These are phyloP conservation scores for Taphrorychus bicolor DNA, from an alignment of 2,888 invertebrate species.

Conservation along the genomic window DNA sequence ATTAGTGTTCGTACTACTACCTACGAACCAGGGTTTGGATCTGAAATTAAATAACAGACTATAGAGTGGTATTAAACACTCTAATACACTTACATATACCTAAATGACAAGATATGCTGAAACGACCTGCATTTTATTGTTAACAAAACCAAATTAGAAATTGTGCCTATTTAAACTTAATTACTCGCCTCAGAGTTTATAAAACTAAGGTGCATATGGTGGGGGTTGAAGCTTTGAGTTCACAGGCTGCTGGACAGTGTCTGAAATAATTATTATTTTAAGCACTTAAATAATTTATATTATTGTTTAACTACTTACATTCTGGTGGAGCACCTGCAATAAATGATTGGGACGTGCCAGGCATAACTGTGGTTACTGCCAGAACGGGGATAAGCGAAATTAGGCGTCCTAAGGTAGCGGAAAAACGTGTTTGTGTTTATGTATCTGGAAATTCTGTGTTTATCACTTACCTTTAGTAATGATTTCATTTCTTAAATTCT, in stretches of 20 bases:
- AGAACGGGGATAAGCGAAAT: slow-evolving; percentile 41
- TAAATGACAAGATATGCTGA: too few species aligned
- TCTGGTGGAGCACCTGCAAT: slow-evolving; percentile 13
- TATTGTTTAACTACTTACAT: slow-evolving; percentile 16
- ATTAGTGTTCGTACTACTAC: too few species aligned
- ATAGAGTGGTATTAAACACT: too few species aligned
- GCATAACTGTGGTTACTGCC: slow-evolving; percentile 36
- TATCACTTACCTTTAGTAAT: slow-evolving; percentile 35
- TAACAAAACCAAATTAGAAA: too few species aligned
- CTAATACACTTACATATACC: too few species aligned
- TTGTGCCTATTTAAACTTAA: slow-evolving; percentile 16
- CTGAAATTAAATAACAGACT: too few species aligned
- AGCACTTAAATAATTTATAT: not conserved
- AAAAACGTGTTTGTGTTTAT: slow-evolving; percentile 1
- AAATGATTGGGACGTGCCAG: not conserved
- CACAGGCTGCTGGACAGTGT: not conserved
- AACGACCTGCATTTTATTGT: too few species aligned
- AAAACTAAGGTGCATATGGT: slow-evolving; percentile 30
- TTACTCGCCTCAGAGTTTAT: not conserved
- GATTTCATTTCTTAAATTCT: slow-evolving; percentile 31
- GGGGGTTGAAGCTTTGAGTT: slow-evolving; percentile 40
- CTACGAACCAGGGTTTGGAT: too few species aligned
- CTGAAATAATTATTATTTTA: not conserved
- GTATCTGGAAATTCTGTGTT: not conserved
- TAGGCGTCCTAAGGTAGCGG: slow-evolving; percentile 44